Evolutionary conservation across 2,113 vertebrate species (phyloP), one percentile per base, ranked within the genome.

Genomic region (Chascanopsetta lugubris): DNA sequence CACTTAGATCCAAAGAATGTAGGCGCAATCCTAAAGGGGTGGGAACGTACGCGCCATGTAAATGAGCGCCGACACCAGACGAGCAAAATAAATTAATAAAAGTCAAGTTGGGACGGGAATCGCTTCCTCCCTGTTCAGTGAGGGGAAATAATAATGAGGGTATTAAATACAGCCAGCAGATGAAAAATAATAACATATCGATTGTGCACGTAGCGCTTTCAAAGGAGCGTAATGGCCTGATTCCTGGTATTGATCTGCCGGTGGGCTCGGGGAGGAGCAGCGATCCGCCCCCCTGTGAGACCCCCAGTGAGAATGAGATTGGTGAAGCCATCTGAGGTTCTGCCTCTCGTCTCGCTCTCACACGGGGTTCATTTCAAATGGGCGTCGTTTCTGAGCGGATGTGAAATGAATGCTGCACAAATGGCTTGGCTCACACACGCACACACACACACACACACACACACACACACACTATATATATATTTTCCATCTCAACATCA

Each of bases 181-280:
- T 93, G 89, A 91, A 91, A 93, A 93, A 92, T 93, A 92, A 92
- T 90, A 92, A 93, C 90, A 92, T 91, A 92, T 93, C 60, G 92
- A 92, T 92, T 84, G 85, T 61, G 75, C 82, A 80, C 82, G 87
- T 87, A 85, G 85, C 67, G 64, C 86, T 92, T 91, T 89, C 85
- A 89, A 90, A 90, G 81, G 86, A 88, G 82, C 80, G 75, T 91
- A 91, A 90, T 91, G 86, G 88, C 80, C 91, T 89, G 90, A 92
- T 93, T 92, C 86, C 89, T 88, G 80, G 64, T 91, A 92, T 92
- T 90, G 91, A 92, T 92, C 87, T 47, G 64, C 58, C 20, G 48
- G 71, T 67, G 50, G 72, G 84, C 81, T 84, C 59, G 22, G 72
- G 79, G 77, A 83, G 75, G 79, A 81, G 82, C 65, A 75, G 69